A percentile compares a stretch with the other conserved stretches of the same genome.
Evolutionary conservation across 2,888 invertebrate species (phyloP).

Genomic region (Liopterus haemorrhoidalis): DNA sequence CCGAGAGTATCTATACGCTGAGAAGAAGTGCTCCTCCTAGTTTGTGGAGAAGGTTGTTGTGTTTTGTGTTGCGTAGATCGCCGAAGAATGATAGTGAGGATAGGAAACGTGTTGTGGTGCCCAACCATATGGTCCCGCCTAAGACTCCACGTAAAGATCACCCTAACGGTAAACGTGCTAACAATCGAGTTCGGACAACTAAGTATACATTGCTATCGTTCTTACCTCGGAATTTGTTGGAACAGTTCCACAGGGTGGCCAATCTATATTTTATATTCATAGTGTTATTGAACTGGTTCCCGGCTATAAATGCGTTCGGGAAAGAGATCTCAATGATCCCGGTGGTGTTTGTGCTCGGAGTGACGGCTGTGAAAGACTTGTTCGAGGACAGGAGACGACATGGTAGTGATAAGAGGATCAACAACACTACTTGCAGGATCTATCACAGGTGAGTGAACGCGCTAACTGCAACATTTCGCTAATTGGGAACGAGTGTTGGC

Average conservation of each 20-base stretch:
- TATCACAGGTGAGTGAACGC: conserved; percentile 88
- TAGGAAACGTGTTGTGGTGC: conserved; percentile 67
- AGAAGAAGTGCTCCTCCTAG: conserved; percentile 67
- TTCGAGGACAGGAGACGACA: conserved; percentile 89
- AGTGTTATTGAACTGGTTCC: conserved; percentile 93
- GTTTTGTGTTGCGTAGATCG: conserved; percentile 55
- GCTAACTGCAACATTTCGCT: too few relatives aligned
- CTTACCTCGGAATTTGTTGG: conserved; percentile 90
- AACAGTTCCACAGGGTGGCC: conserved; percentile 96
- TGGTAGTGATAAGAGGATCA: conserved; percentile 87
- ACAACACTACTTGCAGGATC: conserved; percentile 86
- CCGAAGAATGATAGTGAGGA: conserved; percentile 50
- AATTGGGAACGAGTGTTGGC: too few relatives aligned
- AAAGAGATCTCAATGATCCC: conserved; percentile 95
- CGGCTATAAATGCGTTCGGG: conserved; percentile 88
- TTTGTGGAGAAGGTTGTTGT: conserved; percentile 63
- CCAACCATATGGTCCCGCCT: conserved; percentile 78
- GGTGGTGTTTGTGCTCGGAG: conserved; percentile 87
- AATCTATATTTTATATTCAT: conserved; percentile 97
- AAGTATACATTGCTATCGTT: conserved; percentile 93
- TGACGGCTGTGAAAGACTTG: conserved; percentile 90
- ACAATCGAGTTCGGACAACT: conserved; percentile 86
- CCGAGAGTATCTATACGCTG: conserved; percentile 85
- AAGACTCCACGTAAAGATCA: conserved; percentile 74
- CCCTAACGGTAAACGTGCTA: conserved; percentile 74